Conservation (phyloP, 2,888 invertebrate species). For the Ophion slaviceki region DNA sequence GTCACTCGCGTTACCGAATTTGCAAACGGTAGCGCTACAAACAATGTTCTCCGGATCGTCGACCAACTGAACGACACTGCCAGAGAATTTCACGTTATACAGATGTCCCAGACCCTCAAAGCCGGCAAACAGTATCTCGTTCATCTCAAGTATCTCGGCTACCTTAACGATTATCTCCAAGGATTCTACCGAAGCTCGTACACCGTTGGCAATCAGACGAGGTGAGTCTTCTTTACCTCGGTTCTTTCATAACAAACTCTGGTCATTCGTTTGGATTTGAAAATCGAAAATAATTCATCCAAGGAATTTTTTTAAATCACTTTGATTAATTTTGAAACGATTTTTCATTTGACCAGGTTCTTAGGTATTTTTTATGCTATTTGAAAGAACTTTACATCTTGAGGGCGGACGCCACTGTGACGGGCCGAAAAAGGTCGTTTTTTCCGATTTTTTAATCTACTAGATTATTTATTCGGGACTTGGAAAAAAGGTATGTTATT, state of each 20-base stretch:
- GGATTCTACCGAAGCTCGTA: conserved; percentile 95
- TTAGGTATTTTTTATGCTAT: neutral
- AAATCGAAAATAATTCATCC: too few species aligned
- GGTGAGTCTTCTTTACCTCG: conserved; percentile 84
- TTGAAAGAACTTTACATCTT: too few species aligned
- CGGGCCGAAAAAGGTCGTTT: too few species aligned
- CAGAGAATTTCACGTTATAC: conserved; percentile 89
- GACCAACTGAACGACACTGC: conserved; percentile 86
- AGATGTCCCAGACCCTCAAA: conserved; percentile 86
- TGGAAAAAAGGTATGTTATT: too few species aligned
- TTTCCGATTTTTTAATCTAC: too few species aligned
- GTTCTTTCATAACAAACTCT: too few species aligned
- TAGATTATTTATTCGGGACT: too few species aligned
- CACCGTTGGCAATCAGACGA: conserved; percentile 87
- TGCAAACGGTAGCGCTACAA: conserved; percentile 69
- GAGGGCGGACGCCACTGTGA: too few species aligned
- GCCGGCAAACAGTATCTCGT: conserved; percentile 88
- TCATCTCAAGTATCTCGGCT: conserved; percentile 89
- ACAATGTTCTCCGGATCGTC: conserved; percentile 73
- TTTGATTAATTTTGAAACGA: too few species aligned
- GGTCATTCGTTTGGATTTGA: too few species aligned
- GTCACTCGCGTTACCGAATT: conserved; percentile 84
- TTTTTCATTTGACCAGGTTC: neutral
- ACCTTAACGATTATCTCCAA: conserved; percentile 90
- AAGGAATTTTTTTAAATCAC: too few species aligned